phyloP scores from a whole-genome alignment of 2,113 vertebrate species.

The Panurus biarmicus region DNA sequence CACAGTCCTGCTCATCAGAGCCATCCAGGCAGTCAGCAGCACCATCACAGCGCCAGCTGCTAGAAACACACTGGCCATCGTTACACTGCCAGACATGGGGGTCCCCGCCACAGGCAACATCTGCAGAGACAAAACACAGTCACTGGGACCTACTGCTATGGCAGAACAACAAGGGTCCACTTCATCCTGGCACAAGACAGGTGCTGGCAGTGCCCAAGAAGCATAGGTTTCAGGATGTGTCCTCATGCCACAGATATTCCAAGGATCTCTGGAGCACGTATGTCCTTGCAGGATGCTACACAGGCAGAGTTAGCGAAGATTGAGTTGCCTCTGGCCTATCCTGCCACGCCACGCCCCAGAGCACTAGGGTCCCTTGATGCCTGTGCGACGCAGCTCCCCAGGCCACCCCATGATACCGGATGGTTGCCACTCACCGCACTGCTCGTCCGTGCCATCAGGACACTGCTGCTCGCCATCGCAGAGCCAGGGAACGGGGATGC shows the following conservation, averaged over 20 bases:
- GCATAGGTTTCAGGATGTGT: not conserved
- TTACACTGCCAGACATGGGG: conserved; percentile 81
- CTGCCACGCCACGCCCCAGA: not conserved
- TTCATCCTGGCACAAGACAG: fast-evolving
- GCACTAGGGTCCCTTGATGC: not conserved
- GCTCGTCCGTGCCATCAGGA: conserved; percentile 51
- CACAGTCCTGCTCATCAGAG: conserved; percentile 86
- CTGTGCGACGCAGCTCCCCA: fast-evolving
- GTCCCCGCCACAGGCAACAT: conserved; percentile 42
- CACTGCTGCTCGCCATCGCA: conserved; percentile 69
- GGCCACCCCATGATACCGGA: not conserved
- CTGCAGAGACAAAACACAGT: not conserved
- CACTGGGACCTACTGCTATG: fast-evolving
- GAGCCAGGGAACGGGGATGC: conserved; percentile 69
- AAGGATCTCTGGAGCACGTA: not conserved
- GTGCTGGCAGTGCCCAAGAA: not conserved
- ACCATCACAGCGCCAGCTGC: conserved; percentile 80
- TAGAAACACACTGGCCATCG: conserved; percentile 77
- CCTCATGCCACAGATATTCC: not conserved
- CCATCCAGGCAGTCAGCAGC: conserved; percentile 83
- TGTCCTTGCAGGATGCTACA: not conserved
- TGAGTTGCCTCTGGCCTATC: not conserved
- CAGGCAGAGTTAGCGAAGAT: not conserved
- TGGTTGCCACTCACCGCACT: conserved; percentile 48
- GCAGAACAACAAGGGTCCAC: not conserved